These are phyloP conservation scores for Paramormyrops kingsleyae DNA, from an alignment of 2,113 vertebrate genomes.

Conservation along the genomic window DNA sequence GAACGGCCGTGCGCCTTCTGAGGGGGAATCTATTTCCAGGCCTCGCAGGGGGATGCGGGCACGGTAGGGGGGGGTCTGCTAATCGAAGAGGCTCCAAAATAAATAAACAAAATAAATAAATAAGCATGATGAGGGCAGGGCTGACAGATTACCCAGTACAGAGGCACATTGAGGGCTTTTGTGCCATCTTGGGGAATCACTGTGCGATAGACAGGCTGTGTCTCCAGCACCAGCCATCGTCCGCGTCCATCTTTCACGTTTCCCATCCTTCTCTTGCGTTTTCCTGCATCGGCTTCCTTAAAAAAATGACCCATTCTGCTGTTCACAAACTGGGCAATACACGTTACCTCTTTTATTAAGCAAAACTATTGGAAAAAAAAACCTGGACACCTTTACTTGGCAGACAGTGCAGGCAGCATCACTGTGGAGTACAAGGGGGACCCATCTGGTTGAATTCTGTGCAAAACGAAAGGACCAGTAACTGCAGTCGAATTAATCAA, in stretches of 20 bases:
- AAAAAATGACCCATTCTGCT: background rate
- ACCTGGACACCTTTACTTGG: background rate
- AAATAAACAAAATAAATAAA: conserved; percentile 28
- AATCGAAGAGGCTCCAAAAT: conserved; percentile 53
- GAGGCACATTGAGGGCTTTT: conserved; percentile 58
- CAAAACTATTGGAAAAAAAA: background rate
- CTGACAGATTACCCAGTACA: conserved; percentile 65
- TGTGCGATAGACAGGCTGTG: background rate
- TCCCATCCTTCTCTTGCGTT: background rate
- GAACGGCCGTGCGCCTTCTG: conserved; percentile 64
- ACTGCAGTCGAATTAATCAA: conserved; percentile 12
- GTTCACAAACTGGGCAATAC: background rate
- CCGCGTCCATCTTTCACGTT: background rate
- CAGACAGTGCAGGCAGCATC: background rate
- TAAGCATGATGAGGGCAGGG: conserved; percentile 66
- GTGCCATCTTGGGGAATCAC: background rate
- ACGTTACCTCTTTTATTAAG: background rate
- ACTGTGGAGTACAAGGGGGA: background rate
- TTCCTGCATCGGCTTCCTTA: background rate
- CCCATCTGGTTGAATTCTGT: background rate
- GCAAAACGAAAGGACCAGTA: background rate
- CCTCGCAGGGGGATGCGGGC: conserved; percentile 52
- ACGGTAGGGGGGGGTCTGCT: conserved; percentile 50
- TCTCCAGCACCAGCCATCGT: background rate
- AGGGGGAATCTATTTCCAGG: conserved; percentile 68